Evolutionary conservation across 2,888 invertebrate species (phyloP).

Genomic region (Callyntrura guangdongensis): DNA sequence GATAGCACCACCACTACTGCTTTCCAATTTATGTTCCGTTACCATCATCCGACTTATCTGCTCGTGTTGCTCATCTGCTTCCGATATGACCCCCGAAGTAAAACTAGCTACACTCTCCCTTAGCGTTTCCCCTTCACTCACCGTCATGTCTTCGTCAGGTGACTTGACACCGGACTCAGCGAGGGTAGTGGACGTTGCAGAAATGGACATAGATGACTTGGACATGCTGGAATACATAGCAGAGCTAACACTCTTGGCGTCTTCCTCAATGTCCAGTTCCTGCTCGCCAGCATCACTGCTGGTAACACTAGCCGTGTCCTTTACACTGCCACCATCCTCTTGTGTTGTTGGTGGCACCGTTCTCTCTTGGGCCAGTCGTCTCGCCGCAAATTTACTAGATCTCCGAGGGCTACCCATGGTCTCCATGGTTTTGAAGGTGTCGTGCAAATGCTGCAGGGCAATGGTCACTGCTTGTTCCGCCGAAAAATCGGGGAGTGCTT

Average conservation of each 20-base stretch:
- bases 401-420: slow-evolving; percentile 78
- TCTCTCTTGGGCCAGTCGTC: slow-evolving; percentile 43
- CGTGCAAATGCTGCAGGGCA: slow-evolving; percentile 78
- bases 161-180: slow-evolving; percentile 73
- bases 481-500: slow-evolving; percentile 44
- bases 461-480: slow-evolving; percentile 78
- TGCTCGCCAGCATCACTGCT: slow-evolving; percentile 62
- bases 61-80: slow-evolving; percentile 71
- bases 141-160: slow-evolving; percentile 66
- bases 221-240: slow-evolving; percentile 70
- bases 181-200: slow-evolving; percentile 43
- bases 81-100: slow-evolving; percentile 78
- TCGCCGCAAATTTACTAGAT: slow-evolving; percentile 72
- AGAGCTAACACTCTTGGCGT: slow-evolving; percentile 68
- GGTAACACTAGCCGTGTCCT: slow-evolving; percentile 58
- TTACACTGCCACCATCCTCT: slow-evolving; percentile 57
- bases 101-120: slow-evolving; percentile 78
- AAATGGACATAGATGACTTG: slow-evolving; percentile 61
- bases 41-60: slow-evolving; percentile 21
- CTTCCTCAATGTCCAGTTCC: slow-evolving; percentile 72
- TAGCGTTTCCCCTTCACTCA: slow-evolving; percentile 78
- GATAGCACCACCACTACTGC: background rate
- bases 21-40: slow-evolving; percentile 16
- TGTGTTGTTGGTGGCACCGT: slow-evolving; percentile 30
- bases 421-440: slow-evolving; percentile 80